These are phyloP conservation scores for Labeo rohita DNA, from an alignment of 2,113 vertebrate species.

Conservation along the genomic window DNA sequence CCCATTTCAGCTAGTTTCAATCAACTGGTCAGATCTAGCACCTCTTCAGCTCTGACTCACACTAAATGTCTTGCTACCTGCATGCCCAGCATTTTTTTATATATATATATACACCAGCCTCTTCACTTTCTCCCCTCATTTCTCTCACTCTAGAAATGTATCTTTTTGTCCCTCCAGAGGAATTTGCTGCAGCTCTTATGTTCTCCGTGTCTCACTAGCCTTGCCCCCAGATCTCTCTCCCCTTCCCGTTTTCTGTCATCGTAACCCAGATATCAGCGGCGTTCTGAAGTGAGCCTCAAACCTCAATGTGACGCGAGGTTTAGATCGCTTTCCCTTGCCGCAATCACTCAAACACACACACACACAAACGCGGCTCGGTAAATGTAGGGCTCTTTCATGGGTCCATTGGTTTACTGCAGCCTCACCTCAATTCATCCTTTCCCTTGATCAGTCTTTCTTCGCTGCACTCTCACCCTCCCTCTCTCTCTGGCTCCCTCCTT, in stretches of 20 bases:
- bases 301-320: constrained; percentile 36
- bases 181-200: constrained; percentile 25
- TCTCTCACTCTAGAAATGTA: constrained; percentile 29
- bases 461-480: neutral
- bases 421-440: constrained; percentile 40
- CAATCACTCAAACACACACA: constrained; percentile 37
- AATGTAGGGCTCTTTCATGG: constrained; percentile 36
- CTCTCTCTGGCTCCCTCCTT: neutral
- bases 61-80: neutral
- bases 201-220: constrained; percentile 15
- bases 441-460: neutral
- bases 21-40: neutral
- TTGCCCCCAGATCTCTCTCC: constrained; percentile 29
- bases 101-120: neutral
- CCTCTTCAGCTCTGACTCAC: neutral
- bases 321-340: constrained; percentile 14
- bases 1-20: neutral
- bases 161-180: constrained; percentile 26
- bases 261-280: constrained; percentile 45
- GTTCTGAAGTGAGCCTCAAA: constrained; percentile 39
- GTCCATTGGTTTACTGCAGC: constrained; percentile 29
- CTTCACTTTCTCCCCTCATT: constrained; percentile 22
- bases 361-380: constrained; percentile 28
- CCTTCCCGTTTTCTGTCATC: constrained; percentile 32
- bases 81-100: neutral